Evolutionary conservation across 1,140 invertebrate species (phyloP).

Genomic region (Drosophila ohnishii): DNA sequence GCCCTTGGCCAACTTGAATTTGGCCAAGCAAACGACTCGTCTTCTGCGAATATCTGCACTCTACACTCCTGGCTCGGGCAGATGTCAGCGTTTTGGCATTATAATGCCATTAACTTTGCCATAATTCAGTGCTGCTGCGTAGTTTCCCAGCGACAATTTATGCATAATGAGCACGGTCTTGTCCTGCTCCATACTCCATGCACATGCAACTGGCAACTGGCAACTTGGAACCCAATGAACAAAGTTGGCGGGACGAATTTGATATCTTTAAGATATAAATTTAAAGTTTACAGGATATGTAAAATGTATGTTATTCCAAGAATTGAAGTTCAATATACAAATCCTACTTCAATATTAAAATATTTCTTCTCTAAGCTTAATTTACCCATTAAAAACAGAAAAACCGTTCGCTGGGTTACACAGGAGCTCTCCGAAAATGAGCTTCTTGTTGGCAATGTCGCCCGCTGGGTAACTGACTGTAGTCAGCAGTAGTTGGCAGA

Average conservation of each 20-base stretch:
- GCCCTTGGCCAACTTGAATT: slow-evolving; percentile 47
- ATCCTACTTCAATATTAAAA: too few relatives aligned
- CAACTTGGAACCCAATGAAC: slow-evolving; percentile 34
- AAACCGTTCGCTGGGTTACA: slow-evolving; percentile 22
- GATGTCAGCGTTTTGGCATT: slow-evolving; percentile 64
- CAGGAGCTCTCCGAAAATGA: slow-evolving; percentile 32
- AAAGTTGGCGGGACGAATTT: not conserved
- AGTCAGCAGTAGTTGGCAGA: slow-evolving; percentile 70
- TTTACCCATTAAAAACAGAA: not conserved
- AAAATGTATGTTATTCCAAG: not conserved
- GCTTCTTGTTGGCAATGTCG: slow-evolving; percentile 51
- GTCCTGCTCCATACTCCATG: slow-evolving; percentile 13
- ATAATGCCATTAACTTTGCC: slow-evolving; percentile 79
- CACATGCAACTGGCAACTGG: slow-evolving; percentile 30
- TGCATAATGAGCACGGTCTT: slow-evolving; percentile 71
- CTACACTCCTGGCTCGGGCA: slow-evolving; percentile 23
- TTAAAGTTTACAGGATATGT: too few relatives aligned
- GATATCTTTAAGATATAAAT: too few relatives aligned
- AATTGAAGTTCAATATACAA: too few relatives aligned
- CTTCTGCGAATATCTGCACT: slow-evolving; percentile 5
- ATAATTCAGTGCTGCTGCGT: slow-evolving; percentile 71
- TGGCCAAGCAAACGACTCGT: slow-evolving; percentile 5
- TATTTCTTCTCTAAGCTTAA: not conserved
- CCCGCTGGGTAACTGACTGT: slow-evolving; percentile 51
- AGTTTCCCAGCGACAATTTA: slow-evolving; percentile 72